These are phyloP conservation scores for Mesocricetus auratus DNA, from an alignment of 2,113 vertebrate species.

Conservation along the genomic window DNA sequence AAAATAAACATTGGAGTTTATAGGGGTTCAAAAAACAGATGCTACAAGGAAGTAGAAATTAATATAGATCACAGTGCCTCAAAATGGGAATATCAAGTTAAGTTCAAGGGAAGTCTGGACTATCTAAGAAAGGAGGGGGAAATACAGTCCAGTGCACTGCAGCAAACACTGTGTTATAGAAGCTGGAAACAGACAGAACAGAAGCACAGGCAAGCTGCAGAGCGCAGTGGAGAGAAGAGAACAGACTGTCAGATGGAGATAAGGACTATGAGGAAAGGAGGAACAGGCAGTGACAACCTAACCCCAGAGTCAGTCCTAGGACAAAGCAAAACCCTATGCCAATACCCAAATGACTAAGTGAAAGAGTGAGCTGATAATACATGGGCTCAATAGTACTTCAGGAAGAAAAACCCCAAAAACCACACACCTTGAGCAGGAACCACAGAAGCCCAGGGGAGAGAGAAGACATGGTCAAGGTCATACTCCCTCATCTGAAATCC, in stretches of 20 bases:
- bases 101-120: not conserved
- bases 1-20: not conserved
- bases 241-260: not conserved
- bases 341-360: not conserved
- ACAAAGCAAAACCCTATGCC: not conserved
- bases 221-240: not conserved
- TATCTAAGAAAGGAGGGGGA: not conserved
- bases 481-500: not conserved
- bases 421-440: not conserved
- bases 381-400: not conserved
- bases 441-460: not conserved
- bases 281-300: not conserved
- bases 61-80: not conserved
- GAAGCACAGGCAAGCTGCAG: not conserved
- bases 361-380: not conserved
- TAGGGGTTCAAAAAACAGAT: conserved; percentile 15
- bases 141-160: not conserved
- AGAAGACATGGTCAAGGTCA: not conserved
- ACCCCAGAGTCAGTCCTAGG: not conserved
- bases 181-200: not conserved
- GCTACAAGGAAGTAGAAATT: not conserved
- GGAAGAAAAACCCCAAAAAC: not conserved
- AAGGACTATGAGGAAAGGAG: not conserved
- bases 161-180: not conserved
- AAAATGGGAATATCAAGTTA: not conserved